A percentile compares a stretch with the other conserved stretches of the same genome.
Evolutionary conservation across 2,888 invertebrate genomes (phyloP).

Genomic region (Protula sp.): DNA sequence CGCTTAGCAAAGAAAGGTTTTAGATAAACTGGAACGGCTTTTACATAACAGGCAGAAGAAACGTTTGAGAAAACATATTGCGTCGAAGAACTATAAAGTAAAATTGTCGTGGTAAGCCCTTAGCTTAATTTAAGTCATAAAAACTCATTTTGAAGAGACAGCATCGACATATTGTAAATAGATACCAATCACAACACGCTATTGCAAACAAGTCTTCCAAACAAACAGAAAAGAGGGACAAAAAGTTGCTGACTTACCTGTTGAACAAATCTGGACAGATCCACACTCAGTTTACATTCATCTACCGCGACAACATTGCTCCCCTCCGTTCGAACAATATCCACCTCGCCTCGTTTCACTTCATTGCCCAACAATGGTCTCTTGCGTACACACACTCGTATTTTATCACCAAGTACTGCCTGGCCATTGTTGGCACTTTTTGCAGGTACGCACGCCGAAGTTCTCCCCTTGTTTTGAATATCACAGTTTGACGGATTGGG

Average conservation of each 20-base stretch:
- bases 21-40: no score
- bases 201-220: no score
- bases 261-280: slow-evolving; percentile 45
- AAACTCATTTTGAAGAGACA: no score
- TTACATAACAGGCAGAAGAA: no score
- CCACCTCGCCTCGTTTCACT: slow-evolving; percentile 34
- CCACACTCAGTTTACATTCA: slow-evolving; percentile 47
- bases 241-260: slow-evolving; percentile 30
- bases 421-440: slow-evolving; percentile 1
- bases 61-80: no score
- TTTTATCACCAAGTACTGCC: slow-evolving; percentile 22
- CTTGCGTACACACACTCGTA: slow-evolving; percentile 49
- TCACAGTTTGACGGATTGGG: slow-evolving; percentile 18
- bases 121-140: no score
- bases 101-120: no score
- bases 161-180: no score
- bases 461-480: not conserved
- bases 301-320: slow-evolving; percentile 35
- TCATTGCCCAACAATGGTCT: slow-evolving; percentile 42
- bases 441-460: not conserved
- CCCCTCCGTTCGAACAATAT: slow-evolving; percentile 29
- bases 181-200: no score
- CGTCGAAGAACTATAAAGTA: no score
- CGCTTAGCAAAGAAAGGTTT: no score
- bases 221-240: no score